A percentile compares a stretch with the other conserved stretches of the same genome.
These are phyloP conservation scores for Tarsius wallacei DNA, from an alignment of 2,797 vertebrate species.

Conservation along the genomic window DNA sequence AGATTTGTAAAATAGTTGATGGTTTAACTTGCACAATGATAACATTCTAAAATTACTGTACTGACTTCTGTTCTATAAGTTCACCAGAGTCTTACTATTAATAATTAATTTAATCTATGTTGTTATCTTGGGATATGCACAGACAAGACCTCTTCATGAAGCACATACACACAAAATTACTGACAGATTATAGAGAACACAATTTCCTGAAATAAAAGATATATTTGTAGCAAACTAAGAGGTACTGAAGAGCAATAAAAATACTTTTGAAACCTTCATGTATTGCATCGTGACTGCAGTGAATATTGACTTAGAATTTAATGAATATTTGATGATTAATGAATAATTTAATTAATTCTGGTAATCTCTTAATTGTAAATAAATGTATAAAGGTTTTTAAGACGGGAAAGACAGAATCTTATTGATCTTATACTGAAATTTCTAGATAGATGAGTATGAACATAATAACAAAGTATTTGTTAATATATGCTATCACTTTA, in stretches of 20 bases:
- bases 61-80: neutral
- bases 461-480: neutral
- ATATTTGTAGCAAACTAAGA: neutral
- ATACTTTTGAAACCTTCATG: neutral
- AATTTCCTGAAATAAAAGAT: neutral
- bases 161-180: neutral
- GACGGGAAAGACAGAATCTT: neutral
- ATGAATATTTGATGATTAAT: neutral
- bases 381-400: neutral
- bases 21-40: neutral
- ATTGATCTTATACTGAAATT: neutral
- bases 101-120: neutral
- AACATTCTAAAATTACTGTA: neutral
- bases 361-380: neutral
- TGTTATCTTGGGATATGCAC: neutral
- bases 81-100: neutral
- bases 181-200: neutral
- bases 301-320: neutral
- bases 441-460: neutral
- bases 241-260: neutral
- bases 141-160: neutral
- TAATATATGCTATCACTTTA: neutral
- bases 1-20: neutral
- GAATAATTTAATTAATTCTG: slow-evolving; percentile 4
- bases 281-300: neutral